These are phyloP conservation scores for Cyanoramphus novaezelandiae DNA, from an alignment of 2,113 vertebrate species.

Conservation along the genomic window DNA sequence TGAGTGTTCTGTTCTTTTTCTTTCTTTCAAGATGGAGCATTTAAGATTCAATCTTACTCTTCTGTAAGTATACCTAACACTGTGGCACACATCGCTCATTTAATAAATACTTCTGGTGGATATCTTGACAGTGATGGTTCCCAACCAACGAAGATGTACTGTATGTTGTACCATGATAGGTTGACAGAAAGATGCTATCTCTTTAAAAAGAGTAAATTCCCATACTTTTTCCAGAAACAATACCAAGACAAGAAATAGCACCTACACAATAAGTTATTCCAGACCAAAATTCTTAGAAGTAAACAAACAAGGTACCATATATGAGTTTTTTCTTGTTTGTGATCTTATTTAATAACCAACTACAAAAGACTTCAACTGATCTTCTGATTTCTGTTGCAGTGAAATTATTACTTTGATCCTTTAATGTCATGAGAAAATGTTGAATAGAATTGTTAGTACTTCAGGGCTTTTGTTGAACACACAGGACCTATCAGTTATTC, in stretches of 20 bases:
- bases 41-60: background rate
- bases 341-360: background rate
- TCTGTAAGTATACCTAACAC: background rate
- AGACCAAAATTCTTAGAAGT: background rate
- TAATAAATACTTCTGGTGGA: background rate
- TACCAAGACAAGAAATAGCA: background rate
- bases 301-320: background rate
- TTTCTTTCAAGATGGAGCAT: background rate
- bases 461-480: background rate
- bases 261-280: background rate
- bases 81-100: background rate
- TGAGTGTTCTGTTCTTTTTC: background rate
- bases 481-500: background rate
- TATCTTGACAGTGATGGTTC: background rate
- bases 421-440: background rate
- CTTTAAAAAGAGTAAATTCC: background rate
- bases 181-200: background rate
- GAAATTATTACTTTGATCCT: background rate
- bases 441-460: background rate
- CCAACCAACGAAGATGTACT: background rate
- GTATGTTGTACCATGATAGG: background rate
- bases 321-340: background rate
- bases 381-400: background rate
- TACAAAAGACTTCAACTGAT: background rate
- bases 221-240: background rate